Evolutionary conservation across 1,140 invertebrate genomes (phyloP).

Genomic region (Psilanteris sp.): DNA sequence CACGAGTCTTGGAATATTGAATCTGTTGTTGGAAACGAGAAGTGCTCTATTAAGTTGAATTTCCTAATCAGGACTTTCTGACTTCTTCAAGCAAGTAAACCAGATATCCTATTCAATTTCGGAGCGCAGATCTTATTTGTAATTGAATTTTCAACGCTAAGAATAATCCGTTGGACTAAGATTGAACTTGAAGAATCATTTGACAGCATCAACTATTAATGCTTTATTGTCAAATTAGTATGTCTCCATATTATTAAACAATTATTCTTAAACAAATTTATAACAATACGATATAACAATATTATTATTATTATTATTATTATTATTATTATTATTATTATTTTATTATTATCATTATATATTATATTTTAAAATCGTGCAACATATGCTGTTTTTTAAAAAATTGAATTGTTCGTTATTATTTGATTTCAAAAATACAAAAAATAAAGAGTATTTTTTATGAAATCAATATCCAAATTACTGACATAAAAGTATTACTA

Average conservation of each 20-base stretch:
- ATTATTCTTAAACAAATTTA: too few species aligned
- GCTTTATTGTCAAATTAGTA: not conserved
- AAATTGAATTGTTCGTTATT: too few species aligned
- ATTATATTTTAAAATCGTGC: too few species aligned
- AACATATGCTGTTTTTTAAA: too few species aligned
- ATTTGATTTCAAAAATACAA: too few species aligned
- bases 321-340: too few species aligned
- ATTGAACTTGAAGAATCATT: not conserved
- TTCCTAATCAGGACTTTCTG: constrained; percentile 39
- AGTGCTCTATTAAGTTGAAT: constrained; percentile 32
- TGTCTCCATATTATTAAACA: not conserved
- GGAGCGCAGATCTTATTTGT: constrained; percentile 8
- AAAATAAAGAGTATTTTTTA: too few species aligned
- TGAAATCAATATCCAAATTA: too few species aligned
- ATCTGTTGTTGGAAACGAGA: constrained; percentile 15
- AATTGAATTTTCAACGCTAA: constrained; percentile 23
- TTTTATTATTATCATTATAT: too few species aligned
- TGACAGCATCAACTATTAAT: constrained; percentile 2
- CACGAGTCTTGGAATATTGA: constrained; percentile 20
- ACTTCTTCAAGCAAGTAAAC: constrained; percentile 30
- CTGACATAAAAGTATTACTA: too few species aligned
- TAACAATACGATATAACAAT: too few species aligned
- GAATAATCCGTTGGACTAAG: constrained; percentile 10
- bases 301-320: too few species aligned
- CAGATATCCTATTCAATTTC: constrained; percentile 37